A percentile compares a stretch with the other conserved stretches of the same genome.
Evolutionary conservation across 2,113 vertebrate species (phyloP).

Genomic region (Solea senegalensis): DNA sequence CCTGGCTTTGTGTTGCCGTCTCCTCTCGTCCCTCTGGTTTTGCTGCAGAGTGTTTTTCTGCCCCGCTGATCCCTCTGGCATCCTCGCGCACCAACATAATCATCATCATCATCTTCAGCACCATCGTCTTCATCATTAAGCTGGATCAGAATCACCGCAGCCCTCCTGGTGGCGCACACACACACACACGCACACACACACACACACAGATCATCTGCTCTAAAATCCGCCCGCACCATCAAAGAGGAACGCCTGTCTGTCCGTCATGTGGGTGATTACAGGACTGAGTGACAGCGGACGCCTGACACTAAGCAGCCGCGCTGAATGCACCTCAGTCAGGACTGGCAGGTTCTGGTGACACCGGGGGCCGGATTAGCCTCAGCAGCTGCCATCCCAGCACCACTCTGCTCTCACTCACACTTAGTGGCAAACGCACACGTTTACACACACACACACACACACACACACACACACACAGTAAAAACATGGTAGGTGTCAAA

Average conservation of each 20-base stretch:
- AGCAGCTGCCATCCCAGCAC: constrained; percentile 70
- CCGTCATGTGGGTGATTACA: constrained; percentile 82
- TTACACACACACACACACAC: constrained; percentile 27
- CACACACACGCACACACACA: constrained; percentile 12
- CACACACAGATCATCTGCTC: constrained; percentile 47
- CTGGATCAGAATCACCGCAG: constrained; percentile 78
- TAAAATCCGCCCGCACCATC: constrained; percentile 74
- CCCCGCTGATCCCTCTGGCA: constrained; percentile 61
- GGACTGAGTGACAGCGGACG: constrained; percentile 69
- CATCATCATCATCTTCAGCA: constrained; percentile 40
- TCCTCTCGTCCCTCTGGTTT: constrained; percentile 74
- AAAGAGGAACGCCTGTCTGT: constrained; percentile 78
- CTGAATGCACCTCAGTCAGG: constrained; percentile 78
- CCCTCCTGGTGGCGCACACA: constrained; percentile 57
- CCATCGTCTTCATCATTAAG: constrained; percentile 75
- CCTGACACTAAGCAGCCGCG: constrained; percentile 79
- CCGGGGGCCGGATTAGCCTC: constrained; percentile 76
- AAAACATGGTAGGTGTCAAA: not conserved
- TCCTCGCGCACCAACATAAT: constrained; percentile 53
- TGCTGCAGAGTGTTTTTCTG: constrained; percentile 64
- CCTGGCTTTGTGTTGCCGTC: constrained; percentile 77
- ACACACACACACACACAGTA: not conserved
- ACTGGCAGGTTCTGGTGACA: constrained; percentile 78
- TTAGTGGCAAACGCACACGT: constrained; percentile 32
- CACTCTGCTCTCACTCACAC: constrained; percentile 70